Evolutionary conservation across 2,113 vertebrate species (phyloP), one percentile per base, ranked within the genome.

Genomic region (Mus spicilegus): DNA sequence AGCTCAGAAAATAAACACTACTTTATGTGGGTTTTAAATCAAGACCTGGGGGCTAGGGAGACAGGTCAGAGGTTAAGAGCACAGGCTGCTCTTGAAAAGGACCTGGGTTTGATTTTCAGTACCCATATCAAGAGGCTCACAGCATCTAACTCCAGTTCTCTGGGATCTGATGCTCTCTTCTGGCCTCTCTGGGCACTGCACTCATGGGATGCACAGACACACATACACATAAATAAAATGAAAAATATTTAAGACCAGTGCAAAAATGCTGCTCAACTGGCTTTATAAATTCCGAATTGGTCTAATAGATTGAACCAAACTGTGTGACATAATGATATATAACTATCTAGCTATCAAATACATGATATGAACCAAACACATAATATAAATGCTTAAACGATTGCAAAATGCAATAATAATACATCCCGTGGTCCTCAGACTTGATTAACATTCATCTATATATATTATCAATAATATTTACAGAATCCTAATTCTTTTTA

Each of bases 281-380:
- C 54, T 49, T 61, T 22, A 92, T 19, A 82, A 42, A 92, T 82
- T 81, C 24, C 22, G 76, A 87, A 95, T n/a, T 70, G 81, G 72
- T 84, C 54, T 56, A 89, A 86, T 12, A 90, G 20, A 95, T 63
- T 75, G 94, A n/a, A 73, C 9, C 4, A 51, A n/a, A 78, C 39
- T 56, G 8, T 93, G 76, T 69, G 46, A n/a, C 30, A 51, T 85
- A 33, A 24, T 73, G 13, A 69, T 14, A 69, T 14, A 12, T 14
- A 69, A 69, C 65, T 69, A 67, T 67, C 28, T 58, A 58, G 54
- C 33, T n/a, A 92, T 65, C 65, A 69, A 69, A 69, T 69, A 69
- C 65, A 33, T 14, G 13, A 69, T 69, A 69, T 69, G 65, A 69
- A 33, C 28, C 26, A 54, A 67, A 46, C 49, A n/a, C 3, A 49